Evolutionary conservation across 2,888 invertebrate genomes (phyloP).

Genomic region (Drosophila nr. perissopoda): DNA sequence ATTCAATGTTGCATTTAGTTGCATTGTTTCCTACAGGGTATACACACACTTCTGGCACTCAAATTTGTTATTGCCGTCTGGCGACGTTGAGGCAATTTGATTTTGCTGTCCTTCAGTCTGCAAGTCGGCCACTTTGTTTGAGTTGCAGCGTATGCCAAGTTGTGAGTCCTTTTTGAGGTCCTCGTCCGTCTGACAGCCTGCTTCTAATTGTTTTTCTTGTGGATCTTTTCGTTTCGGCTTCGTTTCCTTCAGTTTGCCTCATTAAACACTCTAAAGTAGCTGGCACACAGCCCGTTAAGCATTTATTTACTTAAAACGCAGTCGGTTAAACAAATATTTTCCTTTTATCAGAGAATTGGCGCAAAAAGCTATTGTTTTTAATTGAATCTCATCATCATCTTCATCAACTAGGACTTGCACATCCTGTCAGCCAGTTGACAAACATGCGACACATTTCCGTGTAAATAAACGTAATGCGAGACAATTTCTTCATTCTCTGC

Average conservation of each 20-base stretch:
- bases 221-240: conserved; percentile 32
- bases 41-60: conserved; percentile 13
- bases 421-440: conserved; percentile 54
- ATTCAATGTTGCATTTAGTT: background rate
- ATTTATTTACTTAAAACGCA: conserved; percentile 52
- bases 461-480: conserved; percentile 52
- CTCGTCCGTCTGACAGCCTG: conserved; percentile 43
- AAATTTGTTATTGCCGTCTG: conserved; percentile 59
- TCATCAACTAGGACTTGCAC: conserved; percentile 16
- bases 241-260: conserved; percentile 36
- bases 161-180: conserved; percentile 49
- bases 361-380: conserved; percentile 19
- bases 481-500: conserved; percentile 18
- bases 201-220: conserved; percentile 52
- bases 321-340: conserved; percentile 26
- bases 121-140: conserved; percentile 32
- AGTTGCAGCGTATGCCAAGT: conserved; percentile 46
- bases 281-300: conserved; percentile 48
- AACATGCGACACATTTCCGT: conserved; percentile 53
- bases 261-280: conserved; percentile 56
- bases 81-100: conserved; percentile 54
- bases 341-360: conserved; percentile 2
- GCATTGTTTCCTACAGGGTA: conserved; percentile 15
- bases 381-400: conserved; percentile 35
- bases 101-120: conserved; percentile 28